Percentiles rank a stretch among this genome's conserved stretches.
These are phyloP conservation scores for Acrossocheilus wenchowensis DNA, from an alignment of 2,797 vertebrate species.

Conservation along the genomic window DNA sequence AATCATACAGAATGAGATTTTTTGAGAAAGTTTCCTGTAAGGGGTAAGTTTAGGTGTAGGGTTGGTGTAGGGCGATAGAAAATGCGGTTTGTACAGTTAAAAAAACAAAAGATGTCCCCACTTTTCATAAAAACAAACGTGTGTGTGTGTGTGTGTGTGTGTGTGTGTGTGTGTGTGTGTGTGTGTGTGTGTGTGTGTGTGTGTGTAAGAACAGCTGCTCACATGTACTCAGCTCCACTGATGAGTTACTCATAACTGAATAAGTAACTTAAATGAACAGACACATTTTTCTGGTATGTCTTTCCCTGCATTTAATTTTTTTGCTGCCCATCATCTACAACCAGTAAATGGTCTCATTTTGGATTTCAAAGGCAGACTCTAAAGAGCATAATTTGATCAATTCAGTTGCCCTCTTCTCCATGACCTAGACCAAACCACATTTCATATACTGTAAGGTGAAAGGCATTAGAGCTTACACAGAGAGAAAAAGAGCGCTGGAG, in stretches of 20 bases:
- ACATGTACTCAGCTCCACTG: neutral
- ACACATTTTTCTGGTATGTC: neutral
- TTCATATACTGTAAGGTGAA: conserved; percentile 19
- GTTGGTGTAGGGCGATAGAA: no score
- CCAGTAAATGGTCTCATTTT: conserved; percentile 5
- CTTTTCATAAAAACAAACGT: no score
- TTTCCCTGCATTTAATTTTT: conserved; percentile 4
- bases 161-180: neutral
- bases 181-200: conserved; percentile 8
- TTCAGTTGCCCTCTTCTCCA: conserved; percentile 1
- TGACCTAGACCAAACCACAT: neutral
- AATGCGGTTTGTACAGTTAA: no score
- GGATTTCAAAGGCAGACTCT: conserved; percentile 12
- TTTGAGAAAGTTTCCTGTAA: no score
- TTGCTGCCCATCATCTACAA: conserved; percentile 3
- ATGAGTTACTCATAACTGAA: neutral
- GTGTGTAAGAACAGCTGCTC: neutral
- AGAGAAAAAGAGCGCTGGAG: conserved; percentile 27
- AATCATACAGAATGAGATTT: no score
- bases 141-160: neutral
- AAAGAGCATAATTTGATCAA: conserved; percentile 1
- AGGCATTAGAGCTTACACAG: neutral
- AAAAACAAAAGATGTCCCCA: no score
- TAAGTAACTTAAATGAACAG: neutral
- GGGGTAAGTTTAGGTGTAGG: no score